A percentile compares a stretch with the other conserved stretches of the same genome.
phyloP scores from a whole-genome alignment of 2,113 vertebrate genomes.

The Typhlomys cinereus region DNA sequence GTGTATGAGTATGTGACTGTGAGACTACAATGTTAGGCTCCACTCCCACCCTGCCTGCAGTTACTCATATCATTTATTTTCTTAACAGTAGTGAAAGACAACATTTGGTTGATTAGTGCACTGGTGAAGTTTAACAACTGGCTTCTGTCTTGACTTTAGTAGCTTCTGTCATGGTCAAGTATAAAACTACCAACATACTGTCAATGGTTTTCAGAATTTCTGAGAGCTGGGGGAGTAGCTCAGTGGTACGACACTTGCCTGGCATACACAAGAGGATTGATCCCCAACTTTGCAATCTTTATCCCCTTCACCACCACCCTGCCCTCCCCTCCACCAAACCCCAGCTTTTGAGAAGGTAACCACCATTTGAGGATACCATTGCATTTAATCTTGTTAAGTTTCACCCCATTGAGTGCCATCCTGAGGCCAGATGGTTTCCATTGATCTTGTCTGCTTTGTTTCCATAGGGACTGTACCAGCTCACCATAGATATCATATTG shows the following conservation, averaged over 20 bases:
- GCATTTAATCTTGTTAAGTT: background rate
- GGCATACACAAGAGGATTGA: background rate
- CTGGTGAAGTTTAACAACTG: background rate
- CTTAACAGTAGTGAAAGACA: background rate
- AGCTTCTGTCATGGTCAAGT: background rate
- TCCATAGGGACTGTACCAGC: conserved; percentile 70
- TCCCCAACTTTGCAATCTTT: background rate
- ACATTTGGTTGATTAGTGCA: background rate
- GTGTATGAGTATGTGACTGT: no score
- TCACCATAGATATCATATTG: conserved; percentile 57
- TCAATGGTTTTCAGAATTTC: background rate
- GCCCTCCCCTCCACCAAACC: background rate
- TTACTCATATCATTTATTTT: conserved; percentile 3
- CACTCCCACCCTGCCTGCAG: background rate
- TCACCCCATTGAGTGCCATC: background rate
- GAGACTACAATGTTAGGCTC: no score
- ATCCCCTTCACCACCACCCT: no score
- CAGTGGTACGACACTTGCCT: background rate
- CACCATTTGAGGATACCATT: background rate
- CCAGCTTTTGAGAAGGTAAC: background rate
- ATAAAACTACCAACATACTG: conserved; percentile 42
- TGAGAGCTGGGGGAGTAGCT: no score
- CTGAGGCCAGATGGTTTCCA: background rate
- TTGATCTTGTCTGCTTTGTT: conserved; percentile 62
- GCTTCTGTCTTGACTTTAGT: background rate